Evolutionary conservation across 2,113 vertebrate species (phyloP), one percentile per base, ranked within the genome.

Genomic region (Epinephelus fuscoguttatus): DNA sequence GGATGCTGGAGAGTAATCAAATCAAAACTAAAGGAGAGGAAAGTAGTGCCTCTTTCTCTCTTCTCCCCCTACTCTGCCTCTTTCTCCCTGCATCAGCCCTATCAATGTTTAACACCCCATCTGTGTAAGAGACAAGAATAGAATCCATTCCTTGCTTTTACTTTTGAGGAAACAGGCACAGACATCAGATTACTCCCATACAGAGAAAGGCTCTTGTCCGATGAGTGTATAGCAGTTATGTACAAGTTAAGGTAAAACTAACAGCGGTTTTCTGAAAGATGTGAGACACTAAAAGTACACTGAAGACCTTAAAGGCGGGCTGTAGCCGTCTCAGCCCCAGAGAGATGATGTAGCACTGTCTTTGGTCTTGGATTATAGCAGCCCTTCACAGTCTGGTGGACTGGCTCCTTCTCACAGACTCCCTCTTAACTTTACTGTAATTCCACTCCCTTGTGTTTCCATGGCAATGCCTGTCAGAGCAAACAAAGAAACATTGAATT

Each of bases 31-130:
- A 81, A 47, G 14, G 21, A 73, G 73, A 56, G 33, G 6, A 79
- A 68, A 60, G 30, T 27, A 42, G 11, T 70, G 49, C 6, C 55
- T 53, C 19, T 64, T 52, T 17, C 42, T 55, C 33, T 70, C 59
- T 40, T 42, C 47, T 61, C 52, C 25, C 59, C 14, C 23, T 49
- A 37, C 55, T 33, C 60, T 30, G 63, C 63, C 70, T 5, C 23
- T 75, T 60, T 70, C 23, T 78, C 78, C 57, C 75, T 64, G 61
- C 80, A 80, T 85, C 81, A 67, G 62, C 33, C 30, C 72, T 53
- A 91, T 93, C 76, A 89, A 90, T 92, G 80, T 89, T 91, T 89
- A 89, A 91, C 85, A 82, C 63, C 47, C 80, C 82, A 90, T 84
- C 82, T 90, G 88, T 90, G 80, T 59, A 33, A 71, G 23, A 81